Conservation (phyloP, 2,888 invertebrate genomes). For the Conistra vaccinii region DNA sequence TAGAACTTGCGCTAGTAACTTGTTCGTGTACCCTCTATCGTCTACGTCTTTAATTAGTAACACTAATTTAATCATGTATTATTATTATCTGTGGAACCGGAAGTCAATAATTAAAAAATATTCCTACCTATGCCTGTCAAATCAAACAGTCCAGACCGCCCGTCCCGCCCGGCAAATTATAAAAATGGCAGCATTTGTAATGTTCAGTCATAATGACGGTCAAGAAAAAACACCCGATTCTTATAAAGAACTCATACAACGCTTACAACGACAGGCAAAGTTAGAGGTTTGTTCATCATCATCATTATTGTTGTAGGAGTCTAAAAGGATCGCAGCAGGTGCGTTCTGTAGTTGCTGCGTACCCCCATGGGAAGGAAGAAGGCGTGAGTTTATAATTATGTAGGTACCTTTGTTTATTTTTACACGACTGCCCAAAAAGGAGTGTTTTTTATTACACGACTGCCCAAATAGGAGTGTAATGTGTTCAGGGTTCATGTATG, state of each 20-base stretch:
- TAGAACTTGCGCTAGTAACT: background rate
- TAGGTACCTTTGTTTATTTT: no score
- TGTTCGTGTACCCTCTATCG: background rate
- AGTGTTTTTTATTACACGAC: no score
- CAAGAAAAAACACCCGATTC: conserved; percentile 24
- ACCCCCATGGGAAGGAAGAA: no score
- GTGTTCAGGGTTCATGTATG: no score
- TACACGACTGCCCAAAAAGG: no score
- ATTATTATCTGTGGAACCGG: background rate
- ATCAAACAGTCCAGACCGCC: background rate
- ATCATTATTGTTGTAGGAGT: no score
- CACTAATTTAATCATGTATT: background rate
- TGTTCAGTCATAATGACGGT: conserved; percentile 16
- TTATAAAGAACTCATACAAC: conserved; percentile 36
- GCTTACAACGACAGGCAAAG: conserved; percentile 11
- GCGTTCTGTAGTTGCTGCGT: no score
- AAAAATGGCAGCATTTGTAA: conserved; percentile 54
- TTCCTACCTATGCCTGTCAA: background rate
- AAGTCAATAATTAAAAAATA: background rate
- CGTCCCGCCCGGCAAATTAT: background rate
- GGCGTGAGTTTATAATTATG: no score
- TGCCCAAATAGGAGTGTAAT: no score
- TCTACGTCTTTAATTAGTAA: no score
- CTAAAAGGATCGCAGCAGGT: no score
- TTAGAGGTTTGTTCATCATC: conserved; percentile 31